Evolutionary conservation across 2,888 invertebrate species (phyloP), one percentile per base, ranked within the genome.

Genomic region (Lepidonotus clava): DNA sequence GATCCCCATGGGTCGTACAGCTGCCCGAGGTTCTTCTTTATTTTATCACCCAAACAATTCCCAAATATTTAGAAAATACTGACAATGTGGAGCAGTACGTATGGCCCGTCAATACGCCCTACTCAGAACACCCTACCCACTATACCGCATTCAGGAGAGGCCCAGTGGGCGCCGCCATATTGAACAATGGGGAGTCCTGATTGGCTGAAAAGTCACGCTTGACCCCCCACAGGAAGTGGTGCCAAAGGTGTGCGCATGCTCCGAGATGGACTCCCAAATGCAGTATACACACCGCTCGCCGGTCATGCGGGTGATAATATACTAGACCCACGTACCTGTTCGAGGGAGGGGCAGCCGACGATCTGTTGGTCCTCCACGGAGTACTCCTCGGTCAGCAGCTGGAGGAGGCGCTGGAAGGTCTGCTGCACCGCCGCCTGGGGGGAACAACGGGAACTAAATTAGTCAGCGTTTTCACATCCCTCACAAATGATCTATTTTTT

Each of bases 311-410:
- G 34, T 24, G 8, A 34, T 71, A 28, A 32, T 36, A 34, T 36
- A 6, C 36, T 24, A 32, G 38, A 4, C 5, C 11, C 1, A n/a
- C 97, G 97, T 18, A 99, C 96, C 95, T 99, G 99, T 93, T 99
- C 99, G 0, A 97, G 96, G 0, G 98, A 96, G 0, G 99, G 99
- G 92, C 98, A 98, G 14, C 96, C 98, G 4, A 98, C 97, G 84
- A 98, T 96, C 85, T 97, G 95, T 86, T 89, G 89, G 83, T 94
- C 94, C 92, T 99, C 98, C 41, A 96, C 95, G 0, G 96, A 96
- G 93, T 98, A 99, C 84, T 97, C 96, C 40, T 96, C 96, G 88
- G 95, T 95, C 0, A 96, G 94, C 18, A 98, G 95, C 32, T 97
- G 95, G 90, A 97, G 96, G 61, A 98, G 94, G 94, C 97, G 97